Conservation (phyloP, 2,797 vertebrate genomes). For the Anniella stebbinsi region DNA sequence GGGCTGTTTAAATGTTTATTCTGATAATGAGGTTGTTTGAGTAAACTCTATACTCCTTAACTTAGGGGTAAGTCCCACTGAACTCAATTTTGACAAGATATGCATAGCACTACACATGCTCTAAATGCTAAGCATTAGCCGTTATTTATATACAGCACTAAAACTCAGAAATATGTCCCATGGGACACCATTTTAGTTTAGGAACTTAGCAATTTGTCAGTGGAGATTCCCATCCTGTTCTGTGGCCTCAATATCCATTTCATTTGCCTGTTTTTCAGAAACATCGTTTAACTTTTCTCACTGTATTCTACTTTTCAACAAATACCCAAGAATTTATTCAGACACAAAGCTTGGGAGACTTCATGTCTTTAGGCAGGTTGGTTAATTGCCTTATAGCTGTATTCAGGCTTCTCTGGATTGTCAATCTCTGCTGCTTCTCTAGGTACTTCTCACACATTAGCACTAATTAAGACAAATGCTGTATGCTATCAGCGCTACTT, state of each 20-base stretch:
- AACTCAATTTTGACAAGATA: background rate
- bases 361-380: background rate
- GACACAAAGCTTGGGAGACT: background rate
- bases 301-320: background rate
- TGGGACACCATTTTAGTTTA: background rate
- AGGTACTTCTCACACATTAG: conserved; percentile 24
- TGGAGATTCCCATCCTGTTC: background rate
- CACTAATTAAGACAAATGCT: conserved; percentile 33
- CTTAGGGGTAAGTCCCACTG: background rate
- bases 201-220: background rate
- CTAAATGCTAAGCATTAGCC: background rate
- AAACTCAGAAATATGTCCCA: background rate
- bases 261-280: background rate
- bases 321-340: background rate
- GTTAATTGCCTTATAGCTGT: conserved; percentile 1
- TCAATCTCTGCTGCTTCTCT: conserved; percentile 10
- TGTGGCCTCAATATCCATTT: background rate
- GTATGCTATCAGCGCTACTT: background rate
- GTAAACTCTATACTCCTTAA: background rate
- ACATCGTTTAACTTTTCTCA: background rate
- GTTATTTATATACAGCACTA: background rate
- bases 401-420: background rate
- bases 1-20: background rate
- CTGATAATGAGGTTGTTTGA: background rate
- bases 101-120: background rate